Percentiles rank a stretch among this genome's conserved stretches.
Evolutionary conservation across 2,888 invertebrate species (phyloP).

Genomic region (Caenorhabditis plicata): DNA sequence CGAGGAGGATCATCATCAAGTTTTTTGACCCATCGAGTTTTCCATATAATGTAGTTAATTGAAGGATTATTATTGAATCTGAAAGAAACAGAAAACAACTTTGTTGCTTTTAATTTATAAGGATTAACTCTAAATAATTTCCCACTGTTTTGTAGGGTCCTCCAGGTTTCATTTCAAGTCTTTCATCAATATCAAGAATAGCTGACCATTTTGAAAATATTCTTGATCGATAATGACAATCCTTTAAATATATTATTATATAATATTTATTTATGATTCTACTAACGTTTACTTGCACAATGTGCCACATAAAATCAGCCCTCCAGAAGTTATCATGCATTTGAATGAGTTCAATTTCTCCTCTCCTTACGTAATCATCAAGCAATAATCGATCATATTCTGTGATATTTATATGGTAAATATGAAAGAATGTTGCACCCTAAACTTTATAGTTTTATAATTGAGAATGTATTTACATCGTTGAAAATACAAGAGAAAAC

Average conservation of each 20-base stretch:
- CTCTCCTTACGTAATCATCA: constrained; percentile 18
- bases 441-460: no score
- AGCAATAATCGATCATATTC: constrained; percentile 12
- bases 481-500: no score
- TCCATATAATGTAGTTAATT: no score
- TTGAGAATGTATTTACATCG: no score
- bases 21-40: constrained; percentile 17
- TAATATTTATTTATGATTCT: neutral
- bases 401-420: constrained; percentile 11
- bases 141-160: constrained; percentile 5
- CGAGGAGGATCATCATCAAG: neutral
- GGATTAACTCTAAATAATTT: constrained; percentile 8
- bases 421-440: constrained; percentile 25
- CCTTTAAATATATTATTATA: constrained; percentile 4
- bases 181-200: constrained; percentile 17
- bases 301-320: constrained; percentile 21
- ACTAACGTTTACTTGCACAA: constrained; percentile 12
- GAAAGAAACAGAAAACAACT: neutral
- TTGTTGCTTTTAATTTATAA: neutral
- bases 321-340: constrained; percentile 20
- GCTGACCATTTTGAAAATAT: constrained; percentile 21
- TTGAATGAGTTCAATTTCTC: constrained; percentile 15
- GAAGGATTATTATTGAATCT: constrained; percentile 9
- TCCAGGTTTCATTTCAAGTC: constrained; percentile 15
- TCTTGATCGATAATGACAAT: constrained; percentile 14